phyloP scores from a whole-genome alignment of 2,888 invertebrate genomes.

The Idaea aversata region DNA sequence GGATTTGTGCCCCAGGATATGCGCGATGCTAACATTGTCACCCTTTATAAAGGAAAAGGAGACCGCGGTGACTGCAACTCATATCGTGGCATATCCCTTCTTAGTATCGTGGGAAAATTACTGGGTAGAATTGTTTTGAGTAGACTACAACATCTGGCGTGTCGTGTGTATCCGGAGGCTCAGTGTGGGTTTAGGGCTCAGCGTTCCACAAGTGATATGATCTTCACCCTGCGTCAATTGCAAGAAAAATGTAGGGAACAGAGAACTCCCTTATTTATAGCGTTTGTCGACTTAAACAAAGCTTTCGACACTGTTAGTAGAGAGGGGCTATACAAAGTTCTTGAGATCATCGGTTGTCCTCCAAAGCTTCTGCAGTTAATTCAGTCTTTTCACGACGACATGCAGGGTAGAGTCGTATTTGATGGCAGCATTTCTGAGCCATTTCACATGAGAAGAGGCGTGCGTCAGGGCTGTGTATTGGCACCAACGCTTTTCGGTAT shows the following conservation, averaged over 20 bases:
- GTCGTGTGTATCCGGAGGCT: constrained; percentile 18
- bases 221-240: constrained; percentile 18
- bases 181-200: constrained; percentile 19
- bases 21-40: constrained; percentile 12
- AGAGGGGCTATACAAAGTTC: constrained; percentile 5
- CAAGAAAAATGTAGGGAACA: constrained; percentile 23
- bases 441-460: constrained; percentile 5
- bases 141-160: constrained; percentile 6
- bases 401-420: constrained; percentile 1
- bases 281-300: constrained; percentile 18
- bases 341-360: constrained; percentile 9
- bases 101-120: constrained; percentile 10
- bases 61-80: constrained; percentile 4
- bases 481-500: constrained; percentile 15
- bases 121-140: constrained; percentile 3
- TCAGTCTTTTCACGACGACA: neutral
- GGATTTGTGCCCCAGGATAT: constrained; percentile 14
- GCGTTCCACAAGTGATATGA: constrained; percentile 20
- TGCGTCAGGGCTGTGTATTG: constrained; percentile 11
- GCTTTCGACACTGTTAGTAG: constrained; percentile 12
- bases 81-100: constrained; percentile 12
- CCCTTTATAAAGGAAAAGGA: constrained; percentile 11
- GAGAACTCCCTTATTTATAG: constrained; percentile 3
- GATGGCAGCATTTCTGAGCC: constrained; percentile 6
- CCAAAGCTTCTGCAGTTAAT: constrained; percentile 4